Base-by-base conservation (phyloP, 1,140 invertebrate species). In the Drosophila ficusphila region DNA sequence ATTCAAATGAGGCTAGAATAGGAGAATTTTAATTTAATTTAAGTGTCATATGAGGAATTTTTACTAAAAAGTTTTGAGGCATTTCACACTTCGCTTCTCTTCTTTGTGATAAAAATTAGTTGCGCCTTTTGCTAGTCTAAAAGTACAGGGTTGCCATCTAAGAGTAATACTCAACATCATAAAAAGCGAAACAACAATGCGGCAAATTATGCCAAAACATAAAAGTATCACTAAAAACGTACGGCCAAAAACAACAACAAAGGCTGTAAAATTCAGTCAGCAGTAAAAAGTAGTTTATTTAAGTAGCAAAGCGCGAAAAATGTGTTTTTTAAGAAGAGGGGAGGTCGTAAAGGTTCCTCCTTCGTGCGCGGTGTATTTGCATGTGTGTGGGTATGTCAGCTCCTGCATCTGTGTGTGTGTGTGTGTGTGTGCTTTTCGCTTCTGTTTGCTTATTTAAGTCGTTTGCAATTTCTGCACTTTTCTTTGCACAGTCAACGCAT, bases 361-460 rank as follows among this genome's bases (percentile, higher is more conserved):
- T 34, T 61, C 34, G 47, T 38, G 21, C 16, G 18, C 19, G 23
- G n/a, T 42, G 53, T 53, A 68, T 42, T 56, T 65, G 58, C 54
- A 72, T 69, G 31, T 42, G 39, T 64, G 21, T 23, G 29, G n/a
- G 6, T 58, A 21, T 42, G 31, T 64, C 33, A 33, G 29, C 18
- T 34, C 47, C 11, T 21, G 36, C 56, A 19, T 52, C 11, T 21
- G 36, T 60, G 25, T 49, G 46, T 12, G 29, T 31, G 8, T 12
- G 29, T 33, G 27, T 49, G 27, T 34, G 25, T 57, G 31, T 42
- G 54, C 57, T 58, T 49, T 79, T 36, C 70, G 61, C 49, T 54
- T 62, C 54, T 85, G 72, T 85, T 86, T 85, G 71, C 79, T 85
- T 85, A 86, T 85, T 85, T 86, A 85, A 85, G 79, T 85, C 79